Evolutionary conservation across 2,888 invertebrate species (phyloP), one percentile per base, ranked within the genome.

Genomic region (Theretra japonica): DNA sequence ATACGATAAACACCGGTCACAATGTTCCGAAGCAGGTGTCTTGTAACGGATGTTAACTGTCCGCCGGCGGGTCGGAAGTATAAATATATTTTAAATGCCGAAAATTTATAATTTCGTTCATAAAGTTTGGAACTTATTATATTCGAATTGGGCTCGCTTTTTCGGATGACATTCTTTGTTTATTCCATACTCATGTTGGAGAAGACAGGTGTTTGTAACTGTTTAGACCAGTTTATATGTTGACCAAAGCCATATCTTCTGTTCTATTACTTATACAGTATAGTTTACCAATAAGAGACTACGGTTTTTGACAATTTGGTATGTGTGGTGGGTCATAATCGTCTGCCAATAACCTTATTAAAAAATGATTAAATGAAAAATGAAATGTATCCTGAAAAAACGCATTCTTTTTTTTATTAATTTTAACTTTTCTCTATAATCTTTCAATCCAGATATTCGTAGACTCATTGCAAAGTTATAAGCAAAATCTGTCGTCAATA

Each of bases 31-130:
- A 68, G 79, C 88, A 89, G 88, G 88, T 89, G 88, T 79, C 76
- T 73, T 70, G 70, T 72, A 79, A 79, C 85, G 86, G 84, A 83
- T 81, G 83, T 75, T 73, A 79, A 81, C 80, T 76, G 79, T 77
- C 76, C 75, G 79, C 70, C 70, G 73, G 76, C 73, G 73, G 79
- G 81, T 85, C 83, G 87, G 88, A 87, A 85, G 83, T 82, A 78
- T 83, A 86, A 83, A 84, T 84, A 84, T 81, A 72, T 71, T 79
- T 77, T 80, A 82, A 82, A 74, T 71, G 71, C 70, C 75, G 71
- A 72, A 76, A 77, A 77, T 70, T 73, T 75, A 75, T 75, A 71
- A 73, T 79, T 80, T 68, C 74, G 71, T 70, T 77, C 76, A 81
- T 48, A 48, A 17, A 65, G 65, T 48, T 48, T 65, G 17, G 41